A percentile compares a stretch with the other conserved stretches of the same genome.
These are phyloP conservation scores for Gambusia yucatana DNA, from an alignment of 2,797 vertebrate species.

Conservation along the genomic window DNA sequence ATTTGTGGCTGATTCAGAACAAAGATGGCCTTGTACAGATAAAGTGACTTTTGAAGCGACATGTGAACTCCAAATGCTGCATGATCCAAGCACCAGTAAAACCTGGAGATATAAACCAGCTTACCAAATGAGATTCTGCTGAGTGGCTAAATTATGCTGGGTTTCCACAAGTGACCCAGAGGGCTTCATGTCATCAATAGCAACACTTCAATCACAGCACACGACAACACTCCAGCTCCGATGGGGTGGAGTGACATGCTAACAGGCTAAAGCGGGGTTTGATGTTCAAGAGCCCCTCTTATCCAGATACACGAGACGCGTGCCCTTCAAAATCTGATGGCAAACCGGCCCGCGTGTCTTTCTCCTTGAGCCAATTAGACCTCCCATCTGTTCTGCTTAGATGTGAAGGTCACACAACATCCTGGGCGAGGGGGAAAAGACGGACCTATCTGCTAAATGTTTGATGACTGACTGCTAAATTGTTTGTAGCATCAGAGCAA, in stretches of 20 bases:
- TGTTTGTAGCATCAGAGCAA: neutral
- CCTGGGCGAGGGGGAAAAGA: conserved; percentile 5
- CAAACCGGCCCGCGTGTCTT: conserved; percentile 7
- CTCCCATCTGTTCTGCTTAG: conserved; percentile 14
- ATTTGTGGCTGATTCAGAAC: too few species aligned
- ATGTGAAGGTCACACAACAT: conserved; percentile 12
- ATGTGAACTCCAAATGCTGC: conserved; percentile 8
- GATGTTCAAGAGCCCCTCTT: conserved; percentile 17
- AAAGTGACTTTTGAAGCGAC: neutral
- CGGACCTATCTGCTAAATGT: conserved; percentile 24
- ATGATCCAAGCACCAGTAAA: neutral
- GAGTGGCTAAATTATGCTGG: conserved; percentile 11
- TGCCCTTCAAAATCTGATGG: conserved; percentile 17
- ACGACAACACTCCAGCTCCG: conserved; percentile 8
- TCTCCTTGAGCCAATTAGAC: conserved; percentile 9
- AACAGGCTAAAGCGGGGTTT: conserved; percentile 4
- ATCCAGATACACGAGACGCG: neutral
- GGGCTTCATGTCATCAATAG: neutral
- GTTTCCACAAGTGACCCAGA: neutral
- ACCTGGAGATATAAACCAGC: neutral
- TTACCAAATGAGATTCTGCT: conserved; percentile 8
- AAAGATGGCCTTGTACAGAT: too few species aligned
- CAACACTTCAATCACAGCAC: conserved; percentile 9
- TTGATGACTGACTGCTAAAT: conserved; percentile 6
- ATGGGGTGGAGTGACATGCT: neutral